These are phyloP conservation scores for Cosmorhoe ocellata DNA, from an alignment of 2,888 invertebrate genomes.

Conservation along the genomic window DNA sequence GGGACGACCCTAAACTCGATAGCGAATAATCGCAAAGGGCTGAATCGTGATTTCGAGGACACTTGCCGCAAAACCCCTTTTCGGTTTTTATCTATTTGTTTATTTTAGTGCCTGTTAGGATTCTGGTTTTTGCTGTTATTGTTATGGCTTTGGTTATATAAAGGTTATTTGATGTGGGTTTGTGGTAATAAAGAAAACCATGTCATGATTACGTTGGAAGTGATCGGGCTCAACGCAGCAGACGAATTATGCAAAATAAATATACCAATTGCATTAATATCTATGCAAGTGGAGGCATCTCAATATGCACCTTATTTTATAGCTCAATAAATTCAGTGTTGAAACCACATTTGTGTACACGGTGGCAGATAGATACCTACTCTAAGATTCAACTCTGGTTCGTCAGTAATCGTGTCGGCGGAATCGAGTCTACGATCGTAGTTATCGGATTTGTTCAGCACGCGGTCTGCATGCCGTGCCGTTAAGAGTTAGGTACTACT, in stretches of 20 bases:
- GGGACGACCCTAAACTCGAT: constrained; percentile 41
- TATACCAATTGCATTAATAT: too few species aligned
- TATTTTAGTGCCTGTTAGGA: constrained; percentile 45
- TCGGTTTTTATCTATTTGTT: constrained; percentile 51
- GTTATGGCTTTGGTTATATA: constrained; percentile 26
- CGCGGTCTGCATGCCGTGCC: constrained; percentile 59
- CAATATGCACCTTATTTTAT: too few species aligned
- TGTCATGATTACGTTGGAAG: too few species aligned
- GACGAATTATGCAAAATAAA: too few species aligned
- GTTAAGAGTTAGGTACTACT: not conserved
- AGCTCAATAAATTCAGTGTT: too few species aligned
- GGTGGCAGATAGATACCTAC: constrained; percentile 31
- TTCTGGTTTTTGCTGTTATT: constrained; percentile 35
- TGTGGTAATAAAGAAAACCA: not conserved
- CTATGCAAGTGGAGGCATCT: too few species aligned
- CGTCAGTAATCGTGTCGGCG: constrained; percentile 69
- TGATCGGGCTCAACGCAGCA: too few species aligned
- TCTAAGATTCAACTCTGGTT: constrained; percentile 50
- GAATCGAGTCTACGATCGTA: constrained; percentile 71
- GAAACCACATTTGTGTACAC: not conserved
- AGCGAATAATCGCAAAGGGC: constrained; percentile 52
- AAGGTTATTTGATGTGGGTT: constrained; percentile 15
- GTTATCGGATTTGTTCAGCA: constrained; percentile 78
- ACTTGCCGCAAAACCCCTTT: constrained; percentile 47
- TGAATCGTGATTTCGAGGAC: constrained; percentile 52